These are phyloP conservation scores for Neelides folsomi DNA, from an alignment of 2,888 invertebrate genomes.

Conservation along the genomic window DNA sequence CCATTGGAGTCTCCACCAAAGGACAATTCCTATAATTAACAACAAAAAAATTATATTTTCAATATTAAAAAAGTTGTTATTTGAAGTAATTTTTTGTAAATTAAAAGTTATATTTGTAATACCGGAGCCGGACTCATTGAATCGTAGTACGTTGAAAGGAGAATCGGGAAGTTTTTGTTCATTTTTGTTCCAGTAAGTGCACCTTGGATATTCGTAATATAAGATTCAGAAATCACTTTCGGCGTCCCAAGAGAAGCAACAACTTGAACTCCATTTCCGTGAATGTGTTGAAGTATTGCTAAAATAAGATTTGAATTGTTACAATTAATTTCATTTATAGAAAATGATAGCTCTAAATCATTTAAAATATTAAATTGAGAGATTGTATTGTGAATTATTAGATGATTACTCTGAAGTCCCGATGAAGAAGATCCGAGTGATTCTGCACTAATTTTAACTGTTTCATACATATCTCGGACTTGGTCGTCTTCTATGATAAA, in stretches of 20 bases:
- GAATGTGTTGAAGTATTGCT: slow-evolving; percentile 72
- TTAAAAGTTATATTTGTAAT: slow-evolving; percentile 21
- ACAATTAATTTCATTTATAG: too few relatives aligned
- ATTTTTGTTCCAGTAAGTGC: slow-evolving; percentile 60
- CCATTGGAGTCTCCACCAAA: slow-evolving; percentile 85
- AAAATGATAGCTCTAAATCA: too few relatives aligned
- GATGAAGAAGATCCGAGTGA: slow-evolving; percentile 59
- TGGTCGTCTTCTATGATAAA: slow-evolving; percentile 64
- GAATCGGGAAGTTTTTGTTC: slow-evolving; percentile 62
- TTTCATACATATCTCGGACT: slow-evolving; percentile 58
- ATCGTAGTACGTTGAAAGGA: slow-evolving; percentile 86
- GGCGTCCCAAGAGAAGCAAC: slow-evolving; percentile 64
- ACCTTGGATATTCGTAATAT: slow-evolving; percentile 74
- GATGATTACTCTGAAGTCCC: slow-evolving; percentile 53
- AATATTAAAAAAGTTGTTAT: not conserved
- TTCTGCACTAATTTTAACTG: slow-evolving; percentile 55
- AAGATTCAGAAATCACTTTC: slow-evolving; percentile 58
- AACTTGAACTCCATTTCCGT: slow-evolving; percentile 88
- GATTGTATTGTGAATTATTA: too few relatives aligned
- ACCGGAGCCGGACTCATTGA: slow-evolving; percentile 80
- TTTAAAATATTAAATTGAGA: not conserved
- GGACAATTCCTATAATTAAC: slow-evolving; percentile 55
- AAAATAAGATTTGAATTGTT: slow-evolving; percentile 9
- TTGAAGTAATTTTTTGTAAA: not conserved
- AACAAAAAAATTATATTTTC: not conserved